Evolutionary conservation across 2,113 vertebrate genomes (phyloP).

Genomic region (Dromiciops gliroides): DNA sequence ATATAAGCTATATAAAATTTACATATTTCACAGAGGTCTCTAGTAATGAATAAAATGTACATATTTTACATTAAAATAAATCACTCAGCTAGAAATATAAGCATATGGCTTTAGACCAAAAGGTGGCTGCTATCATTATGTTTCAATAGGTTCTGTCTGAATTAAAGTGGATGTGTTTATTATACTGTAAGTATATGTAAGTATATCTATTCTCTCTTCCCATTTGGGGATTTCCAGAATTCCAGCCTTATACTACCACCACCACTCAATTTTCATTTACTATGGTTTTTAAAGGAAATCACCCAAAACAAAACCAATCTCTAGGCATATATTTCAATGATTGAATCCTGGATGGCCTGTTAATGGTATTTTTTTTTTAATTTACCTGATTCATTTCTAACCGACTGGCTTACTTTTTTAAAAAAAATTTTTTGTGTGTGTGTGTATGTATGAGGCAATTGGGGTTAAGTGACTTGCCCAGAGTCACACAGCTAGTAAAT

Average conservation of each 20-base stretch:
- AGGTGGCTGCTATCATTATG: background rate
- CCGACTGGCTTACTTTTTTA: background rate
- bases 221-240: background rate
- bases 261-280: background rate
- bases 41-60: background rate
- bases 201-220: background rate
- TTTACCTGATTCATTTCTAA: background rate
- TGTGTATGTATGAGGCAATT: no score
- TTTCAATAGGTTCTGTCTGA: background rate
- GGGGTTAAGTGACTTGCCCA: no score
- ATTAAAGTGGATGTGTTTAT: background rate
- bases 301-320: background rate
- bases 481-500: no score
- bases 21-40: background rate
- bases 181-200: background rate
- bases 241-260: background rate
- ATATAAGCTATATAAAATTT: conserved; percentile 24
- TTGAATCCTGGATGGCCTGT: background rate
- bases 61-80: conserved; percentile 34
- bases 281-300: background rate
- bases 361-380: background rate
- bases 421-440: no score
- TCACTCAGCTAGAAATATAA: conserved; percentile 28
- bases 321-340: background rate
- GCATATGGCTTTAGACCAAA: conserved; percentile 14